A percentile compares a stretch with the other conserved stretches of the same genome.
Conservation (phyloP, 2,888 invertebrate genomes). For the Chymomyza caudatula region DNA sequence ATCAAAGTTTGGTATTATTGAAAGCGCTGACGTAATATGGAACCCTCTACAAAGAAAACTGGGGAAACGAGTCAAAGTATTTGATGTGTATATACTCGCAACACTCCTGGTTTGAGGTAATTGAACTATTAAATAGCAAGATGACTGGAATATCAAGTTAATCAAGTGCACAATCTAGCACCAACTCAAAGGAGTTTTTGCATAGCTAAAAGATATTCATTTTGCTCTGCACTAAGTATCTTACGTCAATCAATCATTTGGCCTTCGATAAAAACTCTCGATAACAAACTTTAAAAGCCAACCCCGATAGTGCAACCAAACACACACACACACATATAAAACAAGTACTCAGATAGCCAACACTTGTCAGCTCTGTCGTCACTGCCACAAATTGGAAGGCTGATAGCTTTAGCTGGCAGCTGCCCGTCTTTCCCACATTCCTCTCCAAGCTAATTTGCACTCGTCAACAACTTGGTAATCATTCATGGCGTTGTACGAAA, state of each 20-base stretch:
- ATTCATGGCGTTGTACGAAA: slow-evolving; percentile 39
- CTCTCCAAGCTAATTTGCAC: slow-evolving; percentile 45
- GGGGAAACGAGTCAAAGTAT: not conserved
- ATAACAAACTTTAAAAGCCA: not conserved
- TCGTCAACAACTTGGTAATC: slow-evolving; percentile 57
- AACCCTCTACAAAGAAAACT: no score
- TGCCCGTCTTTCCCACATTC: not conserved
- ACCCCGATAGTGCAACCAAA: not conserved
- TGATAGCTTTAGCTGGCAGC: not conserved
- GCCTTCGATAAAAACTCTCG: not conserved
- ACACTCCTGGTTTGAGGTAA: no score
- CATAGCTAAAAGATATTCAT: no score
- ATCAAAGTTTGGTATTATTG: no score
- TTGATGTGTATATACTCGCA: no score
- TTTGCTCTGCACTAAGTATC: not conserved
- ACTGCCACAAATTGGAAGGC: not conserved
- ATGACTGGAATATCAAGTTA: not conserved
- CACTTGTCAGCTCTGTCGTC: not conserved
- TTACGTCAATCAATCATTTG: not conserved
- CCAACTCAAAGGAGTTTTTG: not conserved
- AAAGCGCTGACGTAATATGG: no score
- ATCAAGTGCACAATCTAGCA: not conserved
- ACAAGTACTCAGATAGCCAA: not conserved
- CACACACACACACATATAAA: not conserved
- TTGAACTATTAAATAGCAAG: no score